Percentiles rank a stretch among this genome's conserved stretches.
Conservation (phyloP, 1,140 invertebrate species). For the Lithobius niger region DNA sequence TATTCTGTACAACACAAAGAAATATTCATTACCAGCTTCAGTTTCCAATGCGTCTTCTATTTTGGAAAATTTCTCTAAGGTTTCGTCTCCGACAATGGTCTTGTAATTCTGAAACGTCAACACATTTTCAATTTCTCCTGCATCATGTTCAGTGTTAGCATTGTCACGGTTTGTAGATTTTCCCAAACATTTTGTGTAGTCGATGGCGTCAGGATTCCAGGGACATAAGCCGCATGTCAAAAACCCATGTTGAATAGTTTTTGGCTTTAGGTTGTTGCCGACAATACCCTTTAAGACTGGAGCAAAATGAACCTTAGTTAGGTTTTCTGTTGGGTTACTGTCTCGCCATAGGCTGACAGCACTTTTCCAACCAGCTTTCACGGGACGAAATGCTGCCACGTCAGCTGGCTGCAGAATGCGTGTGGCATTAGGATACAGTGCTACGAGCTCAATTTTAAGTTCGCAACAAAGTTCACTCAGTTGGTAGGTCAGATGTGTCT, state of each 20-base stretch:
- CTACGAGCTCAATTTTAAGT: conserved; percentile 4
- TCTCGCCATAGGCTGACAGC: background rate
- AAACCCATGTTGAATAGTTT: conserved; percentile 3
- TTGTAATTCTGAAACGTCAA: background rate
- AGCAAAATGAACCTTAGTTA: conserved; percentile 1
- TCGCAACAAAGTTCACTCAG: too few species aligned
- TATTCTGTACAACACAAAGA: background rate
- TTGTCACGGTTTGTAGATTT: background rate
- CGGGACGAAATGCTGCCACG: conserved; percentile 8
- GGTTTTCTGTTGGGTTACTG: background rate
- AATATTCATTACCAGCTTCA: background rate
- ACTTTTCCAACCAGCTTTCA: conserved; percentile 11
- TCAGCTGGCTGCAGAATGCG: too few species aligned
- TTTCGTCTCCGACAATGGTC: background rate
- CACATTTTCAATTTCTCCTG: background rate
- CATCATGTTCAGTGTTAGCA: background rate
- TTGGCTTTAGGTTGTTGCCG: background rate
- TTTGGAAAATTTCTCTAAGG: background rate
- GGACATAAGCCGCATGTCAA: conserved; percentile 1
- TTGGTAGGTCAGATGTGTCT: too few species aligned
- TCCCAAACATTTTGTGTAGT: conserved; percentile 5
- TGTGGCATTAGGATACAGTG: conserved; percentile 10
- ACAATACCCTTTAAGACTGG: background rate
- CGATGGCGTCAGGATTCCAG: conserved; percentile 1
- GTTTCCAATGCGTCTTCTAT: background rate